These are phyloP conservation scores for Crambe crambe DNA, from an alignment of 37 sponge, comb jelly and placozoan species.

Conservation along the genomic window DNA sequence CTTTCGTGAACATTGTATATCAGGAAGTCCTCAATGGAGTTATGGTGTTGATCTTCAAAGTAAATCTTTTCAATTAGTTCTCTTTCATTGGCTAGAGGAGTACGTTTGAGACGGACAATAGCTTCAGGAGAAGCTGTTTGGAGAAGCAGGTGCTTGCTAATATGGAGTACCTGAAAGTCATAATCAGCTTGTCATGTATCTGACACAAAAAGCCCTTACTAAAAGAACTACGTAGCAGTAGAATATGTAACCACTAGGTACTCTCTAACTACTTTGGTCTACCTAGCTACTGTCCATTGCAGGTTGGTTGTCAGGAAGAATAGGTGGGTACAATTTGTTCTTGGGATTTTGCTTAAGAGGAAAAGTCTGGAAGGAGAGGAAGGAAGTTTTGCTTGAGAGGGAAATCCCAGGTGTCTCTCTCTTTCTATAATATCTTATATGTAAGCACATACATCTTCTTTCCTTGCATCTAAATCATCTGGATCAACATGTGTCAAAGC, in stretches of 20 bases:
- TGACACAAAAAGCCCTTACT: too few species aligned
- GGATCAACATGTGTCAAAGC: too few species aligned
- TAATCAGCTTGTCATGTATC: too few species aligned
- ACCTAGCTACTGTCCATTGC: too few species aligned
- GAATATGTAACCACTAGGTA: too few species aligned
- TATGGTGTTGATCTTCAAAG: conserved; percentile 37
- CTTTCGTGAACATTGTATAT: conserved; percentile 2
- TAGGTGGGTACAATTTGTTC: neutral
- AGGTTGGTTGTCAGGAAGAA: too few species aligned
- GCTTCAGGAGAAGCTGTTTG: conserved; percentile 73
- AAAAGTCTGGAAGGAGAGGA: neutral
- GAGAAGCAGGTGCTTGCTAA: conserved; percentile 51
- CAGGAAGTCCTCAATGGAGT: conserved; percentile 46
- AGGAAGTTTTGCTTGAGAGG: neutral
- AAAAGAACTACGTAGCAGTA: too few species aligned
- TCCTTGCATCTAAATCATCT: too few species aligned
- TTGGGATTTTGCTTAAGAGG: neutral
- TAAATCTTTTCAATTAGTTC: conserved; percentile 18
- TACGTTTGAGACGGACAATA: conserved; percentile 34
- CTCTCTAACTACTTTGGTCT: too few species aligned
- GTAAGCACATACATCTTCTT: too few species aligned
- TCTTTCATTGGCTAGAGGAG: conserved; percentile 10
- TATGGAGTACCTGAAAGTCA: conserved; percentile 49
- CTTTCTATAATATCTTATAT: too few species aligned
- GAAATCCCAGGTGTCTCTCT: too few species aligned